Percentiles rank a stretch among this genome's conserved stretches.
Conservation (phyloP, 2,113 vertebrate species). For the Galeopterus variegatus region DNA sequence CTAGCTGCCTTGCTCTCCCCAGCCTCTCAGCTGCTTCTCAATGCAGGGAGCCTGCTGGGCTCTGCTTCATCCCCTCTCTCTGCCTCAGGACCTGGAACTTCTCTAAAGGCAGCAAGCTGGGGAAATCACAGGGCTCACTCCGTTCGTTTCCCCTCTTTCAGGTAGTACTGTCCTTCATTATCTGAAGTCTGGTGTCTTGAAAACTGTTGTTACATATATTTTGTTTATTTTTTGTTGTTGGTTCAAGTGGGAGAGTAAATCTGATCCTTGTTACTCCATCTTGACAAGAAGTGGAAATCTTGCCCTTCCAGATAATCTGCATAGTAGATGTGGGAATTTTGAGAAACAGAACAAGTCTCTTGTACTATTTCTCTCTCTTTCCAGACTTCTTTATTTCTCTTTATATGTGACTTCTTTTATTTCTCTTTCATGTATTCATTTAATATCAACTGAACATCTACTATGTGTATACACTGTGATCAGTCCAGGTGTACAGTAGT, state of each 20-base stretch:
- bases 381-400: slow-evolving; percentile 12
- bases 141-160: not conserved
- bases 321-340: slow-evolving; percentile 48
- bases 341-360: not conserved
- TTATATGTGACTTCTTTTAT: too few species aligned
- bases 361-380: not conserved
- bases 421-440: slow-evolving; percentile 32
- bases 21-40: not conserved
- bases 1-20: not conserved
- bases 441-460: not conserved
- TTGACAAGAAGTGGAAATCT: slow-evolving; percentile 24
- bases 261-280: slow-evolving; percentile 3
- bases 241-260: slow-evolving; percentile 15
- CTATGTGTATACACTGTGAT: not conserved
- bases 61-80: not conserved
- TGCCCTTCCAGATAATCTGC: not conserved
- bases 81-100: not conserved
- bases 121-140: not conserved
- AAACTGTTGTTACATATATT: not conserved
- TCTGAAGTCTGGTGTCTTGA: not conserved
- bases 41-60: not conserved
- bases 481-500: not conserved
- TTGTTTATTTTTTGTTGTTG: slow-evolving; percentile 28
- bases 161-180: not conserved
- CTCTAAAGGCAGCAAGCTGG: not conserved